Percentiles rank a stretch among this genome's conserved stretches.
These are phyloP conservation scores for Iguana delicatissima DNA, from an alignment of 2,797 vertebrate species.

Conservation along the genomic window DNA sequence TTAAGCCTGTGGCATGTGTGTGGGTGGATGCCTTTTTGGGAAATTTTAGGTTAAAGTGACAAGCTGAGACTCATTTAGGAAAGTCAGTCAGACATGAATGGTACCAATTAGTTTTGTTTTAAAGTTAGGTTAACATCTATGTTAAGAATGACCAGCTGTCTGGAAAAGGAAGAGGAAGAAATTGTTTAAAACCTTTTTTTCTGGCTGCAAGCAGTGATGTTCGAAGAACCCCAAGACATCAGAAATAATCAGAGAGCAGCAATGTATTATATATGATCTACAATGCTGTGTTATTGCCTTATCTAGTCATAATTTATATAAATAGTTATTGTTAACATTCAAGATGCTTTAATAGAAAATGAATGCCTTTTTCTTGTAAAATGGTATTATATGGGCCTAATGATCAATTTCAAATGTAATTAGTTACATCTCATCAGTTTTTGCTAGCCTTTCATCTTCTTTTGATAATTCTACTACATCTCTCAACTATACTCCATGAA, in stretches of 20 bases:
- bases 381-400: background rate
- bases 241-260: background rate
- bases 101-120: background rate
- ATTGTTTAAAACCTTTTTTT: background rate
- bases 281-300: background rate
- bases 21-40: too few relatives aligned
- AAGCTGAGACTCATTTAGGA: background rate
- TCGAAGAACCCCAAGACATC: background rate
- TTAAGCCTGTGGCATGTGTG: too few relatives aligned
- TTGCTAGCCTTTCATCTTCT: constrained; percentile 30
- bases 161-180: background rate
- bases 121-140: background rate
- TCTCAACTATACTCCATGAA: constrained; percentile 42
- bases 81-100: background rate
- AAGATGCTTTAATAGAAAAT: background rate
- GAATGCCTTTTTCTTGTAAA: background rate
- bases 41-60: background rate
- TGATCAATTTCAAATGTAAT: constrained; percentile 2
- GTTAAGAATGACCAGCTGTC: background rate
- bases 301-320: constrained; percentile 2
- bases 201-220: background rate
- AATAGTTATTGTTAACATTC: background rate
- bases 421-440: constrained; percentile 40
- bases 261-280: background rate
- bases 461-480: constrained; percentile 6